phyloP scores from a whole-genome alignment of 2,888 invertebrate genomes.

The Drosophila cyrtoloma region DNA sequence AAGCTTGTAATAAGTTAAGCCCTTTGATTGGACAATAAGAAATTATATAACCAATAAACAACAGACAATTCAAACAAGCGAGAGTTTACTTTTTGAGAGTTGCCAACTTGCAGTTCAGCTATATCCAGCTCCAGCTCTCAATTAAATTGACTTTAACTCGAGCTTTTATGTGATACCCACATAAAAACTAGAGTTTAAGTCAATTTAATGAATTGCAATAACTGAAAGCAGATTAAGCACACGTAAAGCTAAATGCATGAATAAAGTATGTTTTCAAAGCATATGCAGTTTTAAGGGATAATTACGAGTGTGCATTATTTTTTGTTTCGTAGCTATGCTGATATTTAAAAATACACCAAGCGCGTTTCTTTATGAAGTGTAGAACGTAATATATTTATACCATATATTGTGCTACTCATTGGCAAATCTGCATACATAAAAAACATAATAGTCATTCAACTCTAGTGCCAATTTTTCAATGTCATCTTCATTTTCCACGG shows the following conservation, averaged over 20 bases:
- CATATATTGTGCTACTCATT: background rate
- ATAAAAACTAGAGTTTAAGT: background rate
- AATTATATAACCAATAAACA: background rate
- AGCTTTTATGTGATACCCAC: background rate
- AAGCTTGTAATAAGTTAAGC: background rate
- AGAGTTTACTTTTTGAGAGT: background rate
- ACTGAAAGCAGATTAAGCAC: background rate
- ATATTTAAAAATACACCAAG: background rate
- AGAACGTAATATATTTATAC: background rate
- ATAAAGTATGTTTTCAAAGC: background rate
- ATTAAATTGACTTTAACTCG: background rate
- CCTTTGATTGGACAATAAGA: background rate
- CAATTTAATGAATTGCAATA: background rate
- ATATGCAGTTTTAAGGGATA: background rate
- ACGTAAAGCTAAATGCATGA: background rate
- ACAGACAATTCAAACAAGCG: background rate
- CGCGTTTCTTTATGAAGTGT: background rate
- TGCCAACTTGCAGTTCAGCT: background rate
- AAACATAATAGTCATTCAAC: constrained; percentile 9
- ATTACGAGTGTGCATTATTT: background rate
- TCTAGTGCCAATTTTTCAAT: constrained; percentile 6
- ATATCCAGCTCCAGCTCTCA: background rate
- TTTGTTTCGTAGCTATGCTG: no score
- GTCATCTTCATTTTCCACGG: constrained; percentile 8
- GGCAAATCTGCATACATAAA: background rate